Evolutionary conservation across 2,113 vertebrate species (phyloP).

Genomic region (Percina caprodes): DNA sequence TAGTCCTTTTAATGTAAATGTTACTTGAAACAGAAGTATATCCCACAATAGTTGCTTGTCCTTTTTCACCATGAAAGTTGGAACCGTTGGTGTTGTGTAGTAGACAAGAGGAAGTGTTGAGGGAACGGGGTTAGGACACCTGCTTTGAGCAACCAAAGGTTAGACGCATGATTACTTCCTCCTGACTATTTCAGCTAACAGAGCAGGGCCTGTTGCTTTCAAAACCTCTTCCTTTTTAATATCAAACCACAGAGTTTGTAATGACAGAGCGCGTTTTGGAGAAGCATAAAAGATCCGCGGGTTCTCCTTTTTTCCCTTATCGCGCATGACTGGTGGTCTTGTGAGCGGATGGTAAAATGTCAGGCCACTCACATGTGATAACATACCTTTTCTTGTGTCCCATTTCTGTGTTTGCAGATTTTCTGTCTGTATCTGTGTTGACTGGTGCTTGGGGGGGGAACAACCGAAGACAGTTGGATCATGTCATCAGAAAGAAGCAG

Average conservation of each 20-base stretch:
- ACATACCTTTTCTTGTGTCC: slow-evolving; percentile 24
- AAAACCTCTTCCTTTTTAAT: slow-evolving; percentile 66
- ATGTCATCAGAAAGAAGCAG: slow-evolving; percentile 98
- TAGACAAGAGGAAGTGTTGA: slow-evolving; percentile 77
- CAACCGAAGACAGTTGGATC: slow-evolving; percentile 81
- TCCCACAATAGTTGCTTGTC: background rate
- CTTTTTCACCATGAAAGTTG: slow-evolving; percentile 6
- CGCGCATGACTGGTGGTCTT: slow-evolving; percentile 68
- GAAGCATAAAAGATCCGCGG: slow-evolving; percentile 59
- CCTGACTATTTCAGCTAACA: slow-evolving; percentile 56
- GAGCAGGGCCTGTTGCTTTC: slow-evolving; percentile 51
- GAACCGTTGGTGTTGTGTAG: slow-evolving; percentile 65
- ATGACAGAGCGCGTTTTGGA: slow-evolving; percentile 56
- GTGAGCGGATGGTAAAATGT: slow-evolving; percentile 67
- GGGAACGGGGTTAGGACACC: slow-evolving; percentile 76
- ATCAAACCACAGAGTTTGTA: slow-evolving; percentile 55
- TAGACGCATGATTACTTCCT: slow-evolving; percentile 72
- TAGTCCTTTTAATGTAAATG: background rate
- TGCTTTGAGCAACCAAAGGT: slow-evolving; percentile 78
- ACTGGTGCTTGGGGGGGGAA: slow-evolving; percentile 70
- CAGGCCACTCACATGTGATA: slow-evolving; percentile 60
- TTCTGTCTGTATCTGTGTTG: slow-evolving; percentile 81
- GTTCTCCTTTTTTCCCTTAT: slow-evolving; percentile 62
- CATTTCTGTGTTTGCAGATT: slow-evolving; percentile 59
- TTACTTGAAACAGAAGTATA: background rate